phyloP scores from a whole-genome alignment of 2,113 vertebrate species.

The Bufo gargarizans region DNA sequence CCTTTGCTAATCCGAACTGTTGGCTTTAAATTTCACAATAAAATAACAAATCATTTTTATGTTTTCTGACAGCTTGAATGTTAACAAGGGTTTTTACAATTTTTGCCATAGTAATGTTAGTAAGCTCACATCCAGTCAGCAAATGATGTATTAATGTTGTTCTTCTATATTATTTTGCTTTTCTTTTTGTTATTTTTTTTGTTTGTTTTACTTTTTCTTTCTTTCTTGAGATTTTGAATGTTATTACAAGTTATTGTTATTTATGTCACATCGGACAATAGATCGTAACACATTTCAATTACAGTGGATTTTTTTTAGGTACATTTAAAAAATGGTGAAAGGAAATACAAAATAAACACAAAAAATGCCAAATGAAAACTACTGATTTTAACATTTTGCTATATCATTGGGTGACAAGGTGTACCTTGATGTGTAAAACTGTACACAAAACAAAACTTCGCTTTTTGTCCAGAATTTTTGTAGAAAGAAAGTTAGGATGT shows the following conservation, averaged over 20 bases:
- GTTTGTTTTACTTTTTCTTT: constrained; percentile 64
- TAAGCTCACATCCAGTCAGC: constrained; percentile 77
- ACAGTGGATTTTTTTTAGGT: constrained; percentile 19
- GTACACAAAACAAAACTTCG: constrained; percentile 57
- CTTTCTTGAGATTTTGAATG: constrained; percentile 75
- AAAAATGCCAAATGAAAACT: constrained; percentile 58
- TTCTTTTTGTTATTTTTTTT: constrained; percentile 49
- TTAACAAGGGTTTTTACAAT: constrained; percentile 72
- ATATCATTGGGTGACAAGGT: constrained; percentile 52
- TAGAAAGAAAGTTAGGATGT: constrained; percentile 68
- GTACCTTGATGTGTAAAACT: constrained; percentile 60
- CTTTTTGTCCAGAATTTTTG: constrained; percentile 66
- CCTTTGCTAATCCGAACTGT: constrained; percentile 67
- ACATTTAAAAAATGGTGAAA: constrained; percentile 13
- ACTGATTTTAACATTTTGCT: constrained; percentile 61
- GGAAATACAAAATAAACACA: constrained; percentile 53
- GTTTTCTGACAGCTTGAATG: constrained; percentile 78
- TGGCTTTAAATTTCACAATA: constrained; percentile 64
- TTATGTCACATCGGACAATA: constrained; percentile 72
- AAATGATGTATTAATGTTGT: constrained; percentile 76
- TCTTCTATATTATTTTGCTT: constrained; percentile 66
- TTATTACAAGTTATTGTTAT: constrained; percentile 70
- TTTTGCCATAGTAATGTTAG: constrained; percentile 75
- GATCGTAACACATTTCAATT: constrained; percentile 51
- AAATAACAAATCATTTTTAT: constrained; percentile 61